These are phyloP conservation scores for Shargacucullia verbasci DNA, from an alignment of 2,888 invertebrate species.

Conservation along the genomic window DNA sequence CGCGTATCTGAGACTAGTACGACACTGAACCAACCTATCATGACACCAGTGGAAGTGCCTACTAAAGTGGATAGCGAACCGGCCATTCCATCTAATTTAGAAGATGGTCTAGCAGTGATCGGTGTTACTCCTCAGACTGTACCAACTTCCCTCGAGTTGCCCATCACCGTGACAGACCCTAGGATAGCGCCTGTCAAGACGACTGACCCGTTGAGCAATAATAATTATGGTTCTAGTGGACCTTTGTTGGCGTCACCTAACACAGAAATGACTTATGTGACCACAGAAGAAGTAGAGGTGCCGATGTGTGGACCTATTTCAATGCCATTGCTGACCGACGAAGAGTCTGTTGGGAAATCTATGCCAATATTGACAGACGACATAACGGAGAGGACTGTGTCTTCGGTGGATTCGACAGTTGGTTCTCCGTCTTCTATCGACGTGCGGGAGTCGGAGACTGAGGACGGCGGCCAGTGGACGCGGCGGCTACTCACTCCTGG, in stretches of 20 bases:
- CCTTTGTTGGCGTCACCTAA: slow-evolving; percentile 71
- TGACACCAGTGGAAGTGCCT: slow-evolving; percentile 94
- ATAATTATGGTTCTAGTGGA: slow-evolving; percentile 68
- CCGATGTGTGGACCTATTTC: slow-evolving; percentile 81
- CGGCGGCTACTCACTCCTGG: slow-evolving; percentile 76
- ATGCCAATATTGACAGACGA: slow-evolving; percentile 85
- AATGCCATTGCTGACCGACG: slow-evolving; percentile 90
- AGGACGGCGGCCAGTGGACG: slow-evolving; percentile 72
- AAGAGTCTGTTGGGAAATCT: slow-evolving; percentile 76
- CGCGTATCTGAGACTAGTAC: slow-evolving; percentile 93
- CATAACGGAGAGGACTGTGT: slow-evolving; percentile 67
- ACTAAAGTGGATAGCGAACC: slow-evolving; percentile 80
- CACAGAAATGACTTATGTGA: slow-evolving; percentile 76
- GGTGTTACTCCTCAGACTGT: slow-evolving; percentile 89
- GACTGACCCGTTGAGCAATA: slow-evolving; percentile 76
- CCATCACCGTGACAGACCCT: slow-evolving; percentile 94
- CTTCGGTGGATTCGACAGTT: slow-evolving; percentile 70
- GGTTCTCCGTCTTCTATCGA: slow-evolving; percentile 72
- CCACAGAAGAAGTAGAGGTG: slow-evolving; percentile 73
- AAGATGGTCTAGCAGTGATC: slow-evolving; percentile 89
- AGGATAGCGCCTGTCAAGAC: slow-evolving; percentile 89
- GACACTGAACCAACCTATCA: slow-evolving; percentile 93
- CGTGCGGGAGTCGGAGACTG: slow-evolving; percentile 71
- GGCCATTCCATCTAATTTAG: slow-evolving; percentile 76
- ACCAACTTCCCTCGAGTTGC: slow-evolving; percentile 92